Evolutionary conservation across 2,797 vertebrate species (phyloP).

Genomic region (Protosalanx chinensis): DNA sequence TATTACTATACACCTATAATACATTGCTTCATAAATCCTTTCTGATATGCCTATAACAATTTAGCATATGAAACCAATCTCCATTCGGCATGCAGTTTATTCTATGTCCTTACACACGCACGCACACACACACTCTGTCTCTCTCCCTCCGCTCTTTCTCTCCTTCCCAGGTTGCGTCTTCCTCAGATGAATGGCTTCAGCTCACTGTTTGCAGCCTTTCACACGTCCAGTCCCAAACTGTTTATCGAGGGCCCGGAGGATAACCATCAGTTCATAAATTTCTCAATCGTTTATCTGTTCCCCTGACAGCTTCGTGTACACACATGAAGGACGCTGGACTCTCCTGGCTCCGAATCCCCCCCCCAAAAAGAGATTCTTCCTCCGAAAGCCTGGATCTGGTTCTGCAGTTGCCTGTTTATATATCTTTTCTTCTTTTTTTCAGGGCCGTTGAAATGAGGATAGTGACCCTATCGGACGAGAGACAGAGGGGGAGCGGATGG

Average conservation of each 20-base stretch:
- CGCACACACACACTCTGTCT: neutral
- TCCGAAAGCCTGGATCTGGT: conserved; percentile 23
- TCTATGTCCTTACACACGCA: neutral
- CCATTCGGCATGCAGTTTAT: neutral
- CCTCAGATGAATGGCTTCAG: conserved; percentile 6
- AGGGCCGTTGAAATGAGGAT: conserved; percentile 17
- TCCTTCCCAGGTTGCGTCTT: conserved; percentile 17
- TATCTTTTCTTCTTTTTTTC: conserved; percentile 52
- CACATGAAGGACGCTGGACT: conserved; percentile 32
- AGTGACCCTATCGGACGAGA: conserved; percentile 27
- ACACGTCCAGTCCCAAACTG: conserved; percentile 26
- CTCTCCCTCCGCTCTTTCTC: neutral
- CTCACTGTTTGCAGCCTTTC: neutral
- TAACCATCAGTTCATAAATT: conserved; percentile 58
- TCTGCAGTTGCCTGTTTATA: too few species aligned
- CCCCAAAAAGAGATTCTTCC: conserved; percentile 3
- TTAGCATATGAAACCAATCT: neutral
- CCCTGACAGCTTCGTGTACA: conserved; percentile 57
- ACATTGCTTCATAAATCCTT: neutral
- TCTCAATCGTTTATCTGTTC: conserved; percentile 54
- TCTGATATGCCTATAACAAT: too few species aligned
- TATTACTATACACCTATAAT: too few species aligned
- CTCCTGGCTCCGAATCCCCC: too few species aligned
- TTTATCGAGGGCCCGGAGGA: conserved; percentile 42
- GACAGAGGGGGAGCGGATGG: neutral